Conservation (phyloP, 2,113 vertebrate species). For the Hymenochirus boettgeri region DNA sequence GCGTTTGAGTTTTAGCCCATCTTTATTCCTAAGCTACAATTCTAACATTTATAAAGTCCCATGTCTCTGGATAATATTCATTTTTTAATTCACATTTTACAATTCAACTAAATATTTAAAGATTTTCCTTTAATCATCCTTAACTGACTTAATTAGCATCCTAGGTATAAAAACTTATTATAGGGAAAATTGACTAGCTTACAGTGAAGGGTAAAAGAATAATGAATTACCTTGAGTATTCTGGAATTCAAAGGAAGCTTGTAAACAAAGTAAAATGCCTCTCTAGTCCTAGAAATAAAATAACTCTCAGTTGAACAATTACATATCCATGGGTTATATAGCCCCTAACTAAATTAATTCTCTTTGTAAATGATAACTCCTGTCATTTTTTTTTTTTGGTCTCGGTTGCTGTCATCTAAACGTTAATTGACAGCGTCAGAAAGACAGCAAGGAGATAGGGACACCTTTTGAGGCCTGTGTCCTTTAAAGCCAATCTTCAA, state of each 20-base stretch:
- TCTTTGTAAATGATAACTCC: slow-evolving; percentile 39
- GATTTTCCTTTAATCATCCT: too few species aligned
- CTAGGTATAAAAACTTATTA: too few species aligned
- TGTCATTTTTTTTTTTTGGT: slow-evolving; percentile 33
- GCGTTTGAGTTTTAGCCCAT: too few species aligned
- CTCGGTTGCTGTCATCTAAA: slow-evolving; percentile 19
- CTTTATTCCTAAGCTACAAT: too few species aligned
- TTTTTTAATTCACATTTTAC: too few species aligned
- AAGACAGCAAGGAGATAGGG: slow-evolving; percentile 10
- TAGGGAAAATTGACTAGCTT: too few species aligned
- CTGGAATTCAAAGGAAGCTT: background rate
- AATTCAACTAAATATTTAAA: too few species aligned
- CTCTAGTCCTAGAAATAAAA: background rate
- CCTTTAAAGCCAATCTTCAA: slow-evolving; percentile 28
- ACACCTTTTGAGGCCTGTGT: slow-evolving; percentile 19
- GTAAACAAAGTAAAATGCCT: slow-evolving; percentile 6
- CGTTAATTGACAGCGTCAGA: slow-evolving; percentile 33
- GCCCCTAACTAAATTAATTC: slow-evolving; percentile 37
- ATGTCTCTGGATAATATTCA: too few species aligned
- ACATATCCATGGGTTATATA: slow-evolving; percentile 19
- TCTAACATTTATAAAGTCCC: too few species aligned
- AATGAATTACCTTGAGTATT: background rate
- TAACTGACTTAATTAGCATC: too few species aligned
- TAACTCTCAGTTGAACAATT: slow-evolving; percentile 2
- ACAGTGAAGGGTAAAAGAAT: too few species aligned